phyloP scores from a whole-genome alignment of 2,797 vertebrate genomes.

The Eurystomus glaucurus region DNA sequence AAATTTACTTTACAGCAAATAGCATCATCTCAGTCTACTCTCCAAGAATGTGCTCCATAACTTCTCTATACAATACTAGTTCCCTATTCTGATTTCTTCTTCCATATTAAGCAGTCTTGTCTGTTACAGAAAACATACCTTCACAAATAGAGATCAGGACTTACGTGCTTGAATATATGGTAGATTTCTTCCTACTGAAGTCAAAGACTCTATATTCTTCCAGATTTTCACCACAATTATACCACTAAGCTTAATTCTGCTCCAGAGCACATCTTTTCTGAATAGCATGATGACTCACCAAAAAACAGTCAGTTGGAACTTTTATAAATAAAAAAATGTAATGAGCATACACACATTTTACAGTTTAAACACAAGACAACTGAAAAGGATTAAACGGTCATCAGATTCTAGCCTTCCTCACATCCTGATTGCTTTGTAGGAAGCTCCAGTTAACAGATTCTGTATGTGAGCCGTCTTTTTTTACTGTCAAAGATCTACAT shows the following conservation, averaged over 20 bases:
- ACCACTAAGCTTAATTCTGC: conserved; percentile 10
- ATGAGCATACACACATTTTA: not conserved
- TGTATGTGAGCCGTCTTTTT: not conserved
- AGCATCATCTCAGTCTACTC: not conserved
- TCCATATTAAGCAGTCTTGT: not conserved
- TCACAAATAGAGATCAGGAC: not conserved
- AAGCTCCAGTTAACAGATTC: not conserved
- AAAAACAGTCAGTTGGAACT: not conserved
- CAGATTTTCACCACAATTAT: conserved; percentile 30
- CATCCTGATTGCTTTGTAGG: not conserved
- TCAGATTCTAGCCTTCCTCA: not conserved
- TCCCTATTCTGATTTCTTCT: not conserved
- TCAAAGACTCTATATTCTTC: not conserved
- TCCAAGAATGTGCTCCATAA: not conserved
- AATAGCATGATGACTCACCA: not conserved
- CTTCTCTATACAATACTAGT: not conserved
- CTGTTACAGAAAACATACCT: conserved; percentile 5
- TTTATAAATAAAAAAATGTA: not conserved
- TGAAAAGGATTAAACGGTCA: rapidly evolving
- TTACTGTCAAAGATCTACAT: not conserved
- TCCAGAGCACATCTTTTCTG: not conserved
- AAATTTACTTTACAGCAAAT: not conserved
- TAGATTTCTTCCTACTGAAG: not conserved
- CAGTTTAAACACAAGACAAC: not conserved
- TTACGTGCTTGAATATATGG: not conserved